Conservation (phyloP, 2,113 vertebrate species). For the Fukomys damarensis region DNA sequence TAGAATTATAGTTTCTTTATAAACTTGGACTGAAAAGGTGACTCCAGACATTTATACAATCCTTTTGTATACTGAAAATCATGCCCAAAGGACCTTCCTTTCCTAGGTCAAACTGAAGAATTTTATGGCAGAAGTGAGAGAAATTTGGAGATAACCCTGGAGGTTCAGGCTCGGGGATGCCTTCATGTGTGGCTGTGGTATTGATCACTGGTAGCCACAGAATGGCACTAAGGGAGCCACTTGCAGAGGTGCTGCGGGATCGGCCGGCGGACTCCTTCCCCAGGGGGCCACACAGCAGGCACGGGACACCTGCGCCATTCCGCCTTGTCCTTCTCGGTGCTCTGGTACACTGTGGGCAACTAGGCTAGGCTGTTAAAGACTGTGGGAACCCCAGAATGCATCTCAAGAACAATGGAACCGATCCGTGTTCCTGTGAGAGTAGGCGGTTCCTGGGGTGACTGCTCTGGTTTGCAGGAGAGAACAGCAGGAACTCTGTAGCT, state of each 20-base stretch:
- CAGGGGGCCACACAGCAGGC: not conserved
- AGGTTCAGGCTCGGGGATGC: not conserved
- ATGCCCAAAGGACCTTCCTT: not conserved
- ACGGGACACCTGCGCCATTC: accelerated
- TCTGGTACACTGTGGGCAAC: not conserved
- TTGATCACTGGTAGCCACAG: not conserved
- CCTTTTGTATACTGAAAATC: not conserved
- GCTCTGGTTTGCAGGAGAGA: not conserved
- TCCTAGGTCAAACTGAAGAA: not conserved
- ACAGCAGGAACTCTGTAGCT: not conserved
- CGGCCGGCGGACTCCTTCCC: not conserved
- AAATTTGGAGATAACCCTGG: not conserved
- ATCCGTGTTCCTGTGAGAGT: not conserved
- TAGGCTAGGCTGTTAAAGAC: not conserved
- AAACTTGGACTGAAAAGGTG: not conserved
- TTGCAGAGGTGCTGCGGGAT: not conserved
- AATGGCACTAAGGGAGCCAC: not conserved
- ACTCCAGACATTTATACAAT: slow-evolving; percentile 57
- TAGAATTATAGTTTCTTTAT: not conserved
- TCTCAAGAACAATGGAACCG: not conserved
- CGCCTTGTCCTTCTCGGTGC: not conserved
- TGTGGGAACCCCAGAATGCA: not conserved
- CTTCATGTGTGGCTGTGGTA: not conserved
- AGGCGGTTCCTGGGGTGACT: not conserved
- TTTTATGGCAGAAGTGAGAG: not conserved